Conservation (phyloP, 2,888 invertebrate genomes). For the Lithodes maja region DNA sequence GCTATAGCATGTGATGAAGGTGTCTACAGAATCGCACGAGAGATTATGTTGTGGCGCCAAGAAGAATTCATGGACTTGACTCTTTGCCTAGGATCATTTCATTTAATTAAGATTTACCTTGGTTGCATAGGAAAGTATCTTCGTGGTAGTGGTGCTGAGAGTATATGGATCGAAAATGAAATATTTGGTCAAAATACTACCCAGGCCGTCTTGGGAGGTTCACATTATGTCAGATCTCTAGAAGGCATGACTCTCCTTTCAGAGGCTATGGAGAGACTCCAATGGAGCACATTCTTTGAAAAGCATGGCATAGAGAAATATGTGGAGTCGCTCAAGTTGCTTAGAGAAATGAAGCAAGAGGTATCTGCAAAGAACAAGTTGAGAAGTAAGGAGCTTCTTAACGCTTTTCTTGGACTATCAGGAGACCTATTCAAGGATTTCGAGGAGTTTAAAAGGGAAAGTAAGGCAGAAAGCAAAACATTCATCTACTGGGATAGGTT, state of each 20-base stretch:
- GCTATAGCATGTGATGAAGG: conserved; percentile 22
- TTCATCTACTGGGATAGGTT: not conserved
- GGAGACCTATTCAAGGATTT: not conserved
- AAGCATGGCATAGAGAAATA: not conserved
- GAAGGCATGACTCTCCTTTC: not conserved
- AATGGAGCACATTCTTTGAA: conserved; percentile 6
- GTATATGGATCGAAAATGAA: not conserved
- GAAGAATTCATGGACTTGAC: not conserved
- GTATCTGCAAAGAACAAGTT: not conserved
- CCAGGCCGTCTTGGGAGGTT: not conserved
- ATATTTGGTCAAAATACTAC: conserved; percentile 7
- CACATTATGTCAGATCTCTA: conserved; percentile 13
- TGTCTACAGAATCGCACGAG: conserved; percentile 21
- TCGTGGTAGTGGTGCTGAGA: not conserved
- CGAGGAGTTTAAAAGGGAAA: not conserved
- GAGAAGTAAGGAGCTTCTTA: not conserved
- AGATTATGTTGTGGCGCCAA: conserved; percentile 14
- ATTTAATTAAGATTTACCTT: not conserved
- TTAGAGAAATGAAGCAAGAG: not conserved
- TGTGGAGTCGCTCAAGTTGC: not conserved
- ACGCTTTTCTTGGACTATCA: not conserved
- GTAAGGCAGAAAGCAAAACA: not conserved
- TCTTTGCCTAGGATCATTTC: conserved; percentile 24
- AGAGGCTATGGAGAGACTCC: conserved; percentile 11
- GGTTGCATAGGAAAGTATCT: not conserved